phyloP scores from a whole-genome alignment of 2,888 invertebrate genomes.

The Ochlodes sylvanus region DNA sequence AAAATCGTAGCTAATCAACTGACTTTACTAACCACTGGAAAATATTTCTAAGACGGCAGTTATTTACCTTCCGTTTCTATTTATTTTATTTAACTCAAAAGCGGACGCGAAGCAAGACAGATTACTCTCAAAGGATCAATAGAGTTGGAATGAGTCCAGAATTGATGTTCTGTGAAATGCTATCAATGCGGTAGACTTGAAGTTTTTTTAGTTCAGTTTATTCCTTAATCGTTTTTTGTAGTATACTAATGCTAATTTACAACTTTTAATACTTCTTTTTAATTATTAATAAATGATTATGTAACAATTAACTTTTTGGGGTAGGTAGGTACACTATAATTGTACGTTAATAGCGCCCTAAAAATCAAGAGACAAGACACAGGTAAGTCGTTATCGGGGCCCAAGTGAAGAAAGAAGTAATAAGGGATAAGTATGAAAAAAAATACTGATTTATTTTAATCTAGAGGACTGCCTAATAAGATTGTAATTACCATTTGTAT shows the following conservation, averaged over 20 bases:
- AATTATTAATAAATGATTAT: too few species aligned
- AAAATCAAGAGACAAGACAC: too few species aligned
- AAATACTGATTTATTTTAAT: too few species aligned
- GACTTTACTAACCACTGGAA: not conserved
- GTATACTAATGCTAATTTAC: not conserved
- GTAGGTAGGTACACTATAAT: too few species aligned
- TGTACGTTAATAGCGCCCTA: too few species aligned
- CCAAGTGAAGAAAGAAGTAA: too few species aligned
- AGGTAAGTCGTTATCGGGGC: too few species aligned
- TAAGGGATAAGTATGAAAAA: too few species aligned
- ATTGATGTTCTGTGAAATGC: constrained; percentile 40
- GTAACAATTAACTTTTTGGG: too few species aligned
- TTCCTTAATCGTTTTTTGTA: not conserved
- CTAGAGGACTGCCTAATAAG: too few species aligned
- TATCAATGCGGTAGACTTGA: constrained; percentile 41
- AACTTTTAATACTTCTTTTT: too few species aligned
- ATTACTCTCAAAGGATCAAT: constrained; percentile 43
- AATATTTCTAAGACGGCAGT: not conserved
- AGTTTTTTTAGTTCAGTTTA: constrained; percentile 7
- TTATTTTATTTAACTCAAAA: constrained; percentile 20
- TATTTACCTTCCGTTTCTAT: constrained; percentile 4
- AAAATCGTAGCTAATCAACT: not conserved
- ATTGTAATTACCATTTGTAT: too few species aligned
- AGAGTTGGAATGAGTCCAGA: constrained; percentile 48
- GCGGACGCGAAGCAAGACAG: constrained; percentile 9